Evolutionary conservation across 2,888 invertebrate species (phyloP).

Genomic region (Laspeyria flexula): DNA sequence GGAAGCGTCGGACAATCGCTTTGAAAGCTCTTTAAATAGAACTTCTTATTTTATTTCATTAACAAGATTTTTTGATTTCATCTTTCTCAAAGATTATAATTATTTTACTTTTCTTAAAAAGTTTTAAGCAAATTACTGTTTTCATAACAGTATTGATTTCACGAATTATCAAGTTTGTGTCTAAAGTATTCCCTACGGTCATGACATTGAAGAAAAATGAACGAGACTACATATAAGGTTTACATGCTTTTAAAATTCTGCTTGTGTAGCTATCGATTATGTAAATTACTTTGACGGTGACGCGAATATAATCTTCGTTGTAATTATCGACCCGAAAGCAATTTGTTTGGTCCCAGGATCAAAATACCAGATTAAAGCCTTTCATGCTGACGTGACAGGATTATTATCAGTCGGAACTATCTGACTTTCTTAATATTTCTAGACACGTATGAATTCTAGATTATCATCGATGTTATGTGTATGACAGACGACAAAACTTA

Average conservation of each 20-base stretch:
- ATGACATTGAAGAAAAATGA: conserved; percentile 22
- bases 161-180: not conserved
- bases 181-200: not conserved
- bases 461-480: conserved; percentile 54
- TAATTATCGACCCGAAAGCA: conserved; percentile 58
- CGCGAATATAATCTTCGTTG: conserved; percentile 49
- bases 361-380: conserved; percentile 49
- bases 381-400: conserved; percentile 48
- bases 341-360: conserved; percentile 49
- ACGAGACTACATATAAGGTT: conserved; percentile 2
- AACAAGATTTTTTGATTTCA: too few relatives aligned
- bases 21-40: too few relatives aligned
- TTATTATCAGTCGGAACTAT: conserved; percentile 29
- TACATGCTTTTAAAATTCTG: conserved; percentile 42
- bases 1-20: too few relatives aligned
- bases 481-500: conserved; percentile 18
- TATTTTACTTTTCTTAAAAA: too few relatives aligned
- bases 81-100: too few relatives aligned
- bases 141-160: not conserved
- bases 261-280: conserved; percentile 48
- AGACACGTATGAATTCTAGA: conserved; percentile 63
- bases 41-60: too few relatives aligned
- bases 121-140: too few relatives aligned
- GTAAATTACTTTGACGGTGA: conserved; percentile 52
- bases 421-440: conserved; percentile 55